Evolutionary conservation across 92 coral and sea anemone genomes (phyloP).

Genomic region (Bergia sp.): DNA sequence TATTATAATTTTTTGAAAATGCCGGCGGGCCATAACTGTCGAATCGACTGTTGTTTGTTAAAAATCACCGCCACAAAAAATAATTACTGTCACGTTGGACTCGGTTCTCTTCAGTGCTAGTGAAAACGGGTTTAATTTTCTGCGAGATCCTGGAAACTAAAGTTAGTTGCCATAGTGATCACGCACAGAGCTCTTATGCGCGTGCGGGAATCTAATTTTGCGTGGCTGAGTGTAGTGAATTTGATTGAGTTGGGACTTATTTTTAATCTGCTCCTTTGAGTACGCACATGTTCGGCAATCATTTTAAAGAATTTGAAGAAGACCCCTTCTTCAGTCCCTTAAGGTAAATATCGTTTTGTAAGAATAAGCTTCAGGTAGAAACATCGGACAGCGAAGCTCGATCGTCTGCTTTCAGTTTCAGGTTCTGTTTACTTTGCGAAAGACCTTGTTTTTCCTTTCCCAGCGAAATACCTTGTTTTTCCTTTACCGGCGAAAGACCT

Average conservation of each 20-base stretch:
- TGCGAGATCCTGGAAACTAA: constrained; percentile 1
- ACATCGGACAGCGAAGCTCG: neutral
- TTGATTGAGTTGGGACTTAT: too few relatives aligned
- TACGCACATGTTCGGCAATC: constrained; percentile 12
- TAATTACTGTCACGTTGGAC: neutral
- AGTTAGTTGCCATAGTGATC: neutral
- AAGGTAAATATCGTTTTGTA: constrained; percentile 55
- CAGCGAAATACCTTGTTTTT: too few relatives aligned
- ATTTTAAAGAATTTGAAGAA: constrained; percentile 76
- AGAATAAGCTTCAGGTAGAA: neutral
- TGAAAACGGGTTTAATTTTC: neutral
- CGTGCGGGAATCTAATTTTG: neutral
- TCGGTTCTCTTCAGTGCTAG: neutral
- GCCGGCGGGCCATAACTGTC: too few relatives aligned
- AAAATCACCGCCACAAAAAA: too few relatives aligned
- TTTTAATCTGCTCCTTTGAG: neutral
- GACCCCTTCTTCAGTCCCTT: constrained; percentile 72
- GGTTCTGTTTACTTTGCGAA: too few relatives aligned
- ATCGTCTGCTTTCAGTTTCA: too few relatives aligned
- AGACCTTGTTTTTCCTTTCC: too few relatives aligned
- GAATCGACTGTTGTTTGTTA: too few relatives aligned
- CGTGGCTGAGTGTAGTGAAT: too few relatives aligned
- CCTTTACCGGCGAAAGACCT: too few relatives aligned
- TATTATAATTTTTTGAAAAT: too few relatives aligned
- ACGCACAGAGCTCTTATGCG: neutral